Evolutionary conservation across 1,140 invertebrate species (phyloP).

Genomic region (Philotrypesis tridentata): DNA sequence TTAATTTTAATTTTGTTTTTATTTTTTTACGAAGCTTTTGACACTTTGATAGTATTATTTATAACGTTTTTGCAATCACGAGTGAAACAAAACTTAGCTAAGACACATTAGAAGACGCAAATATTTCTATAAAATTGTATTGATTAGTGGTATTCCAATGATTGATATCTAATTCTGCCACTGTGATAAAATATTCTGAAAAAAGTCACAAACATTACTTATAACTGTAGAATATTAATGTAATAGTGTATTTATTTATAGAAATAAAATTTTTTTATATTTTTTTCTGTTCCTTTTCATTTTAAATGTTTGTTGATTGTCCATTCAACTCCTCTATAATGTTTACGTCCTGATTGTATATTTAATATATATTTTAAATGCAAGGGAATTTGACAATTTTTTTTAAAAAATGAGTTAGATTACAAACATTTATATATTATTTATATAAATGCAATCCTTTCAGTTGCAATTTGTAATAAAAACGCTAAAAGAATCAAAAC

Average conservation of each 20-base stretch:
- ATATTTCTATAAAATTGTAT: too few species aligned
- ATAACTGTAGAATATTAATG: slow-evolving; percentile 34
- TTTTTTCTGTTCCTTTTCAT: slow-evolving; percentile 43
- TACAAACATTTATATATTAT: too few species aligned
- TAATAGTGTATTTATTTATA: slow-evolving; percentile 47
- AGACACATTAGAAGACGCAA: background rate
- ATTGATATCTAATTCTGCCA: background rate
- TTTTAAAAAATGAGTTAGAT: too few species aligned
- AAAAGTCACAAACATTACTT: slow-evolving; percentile 7
- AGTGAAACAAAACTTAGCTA: background rate
- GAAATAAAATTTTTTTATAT: slow-evolving; percentile 43
- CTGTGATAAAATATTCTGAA: slow-evolving; percentile 44
- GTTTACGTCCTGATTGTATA: background rate
- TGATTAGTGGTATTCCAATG: background rate
- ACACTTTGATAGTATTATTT: background rate
- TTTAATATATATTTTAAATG: too few species aligned
- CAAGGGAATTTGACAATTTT: too few species aligned
- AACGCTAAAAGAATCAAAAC: too few species aligned
- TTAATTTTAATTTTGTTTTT: background rate
- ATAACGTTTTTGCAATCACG: background rate
- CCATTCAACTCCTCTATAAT: slow-evolving; percentile 8
- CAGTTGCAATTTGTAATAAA: too few species aligned
- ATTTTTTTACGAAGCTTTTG: background rate
- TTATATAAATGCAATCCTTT: too few species aligned
- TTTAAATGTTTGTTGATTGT: slow-evolving; percentile 43